phyloP scores from a whole-genome alignment of 2,113 vertebrate genomes.

The Pseudolaguvia tuberculata region DNA sequence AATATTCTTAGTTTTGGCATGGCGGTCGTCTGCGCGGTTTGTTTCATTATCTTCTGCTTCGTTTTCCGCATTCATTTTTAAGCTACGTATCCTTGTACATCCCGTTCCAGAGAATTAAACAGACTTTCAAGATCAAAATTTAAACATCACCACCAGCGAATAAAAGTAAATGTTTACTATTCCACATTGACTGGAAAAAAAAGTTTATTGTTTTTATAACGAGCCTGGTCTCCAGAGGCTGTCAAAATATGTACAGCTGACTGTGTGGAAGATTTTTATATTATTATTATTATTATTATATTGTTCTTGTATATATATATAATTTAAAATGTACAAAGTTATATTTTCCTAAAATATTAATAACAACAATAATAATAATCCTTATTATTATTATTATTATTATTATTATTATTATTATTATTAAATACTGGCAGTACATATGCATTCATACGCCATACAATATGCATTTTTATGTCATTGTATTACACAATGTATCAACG shows the following conservation, averaged over 20 bases:
- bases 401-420: neutral
- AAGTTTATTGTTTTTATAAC: constrained; percentile 53
- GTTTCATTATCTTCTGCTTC: constrained; percentile 66
- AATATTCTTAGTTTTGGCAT: constrained; percentile 61
- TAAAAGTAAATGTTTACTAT: constrained; percentile 50
- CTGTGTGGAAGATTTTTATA: constrained; percentile 56
- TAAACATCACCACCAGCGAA: constrained; percentile 44
- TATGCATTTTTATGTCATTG: too few species aligned
- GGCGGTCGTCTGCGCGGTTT: constrained; percentile 55
- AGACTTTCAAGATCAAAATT: constrained; percentile 44
- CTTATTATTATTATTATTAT: neutral
- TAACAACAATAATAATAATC: neutral
- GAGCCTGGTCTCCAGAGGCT: constrained; percentile 59
- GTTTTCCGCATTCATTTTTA: constrained; percentile 61
- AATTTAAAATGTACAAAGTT: neutral
- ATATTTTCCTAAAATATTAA: neutral
- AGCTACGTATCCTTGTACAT: constrained; percentile 58
- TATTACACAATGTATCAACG: too few species aligned
- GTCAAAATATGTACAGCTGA: constrained; percentile 83
- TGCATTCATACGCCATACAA: too few species aligned
- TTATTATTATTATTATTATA: neutral
- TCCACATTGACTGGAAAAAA: constrained; percentile 49
- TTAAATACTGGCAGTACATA: neutral
- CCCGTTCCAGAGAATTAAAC: constrained; percentile 51
- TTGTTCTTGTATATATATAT: too few species aligned